These are phyloP conservation scores for Ondatra zibethicus DNA, from an alignment of 2,113 vertebrate species.

Conservation along the genomic window DNA sequence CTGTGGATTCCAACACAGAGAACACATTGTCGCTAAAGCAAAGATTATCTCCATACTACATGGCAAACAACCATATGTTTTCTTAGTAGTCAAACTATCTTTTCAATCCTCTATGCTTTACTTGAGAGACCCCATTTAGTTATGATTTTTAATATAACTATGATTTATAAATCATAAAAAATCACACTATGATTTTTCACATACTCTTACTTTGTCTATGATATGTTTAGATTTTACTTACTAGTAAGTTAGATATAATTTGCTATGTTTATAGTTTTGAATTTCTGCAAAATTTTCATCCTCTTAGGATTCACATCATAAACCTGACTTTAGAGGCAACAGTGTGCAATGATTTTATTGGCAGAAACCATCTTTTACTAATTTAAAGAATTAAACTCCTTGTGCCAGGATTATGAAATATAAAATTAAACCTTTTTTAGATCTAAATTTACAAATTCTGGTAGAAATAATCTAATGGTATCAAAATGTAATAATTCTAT, in stretches of 20 bases:
- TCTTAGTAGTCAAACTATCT: constrained; percentile 69
- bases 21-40: constrained; percentile 51
- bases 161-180: no score
- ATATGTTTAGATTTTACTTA: constrained; percentile 51
- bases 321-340: neutral
- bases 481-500: neutral
- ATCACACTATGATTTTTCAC: neutral
- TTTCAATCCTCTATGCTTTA: constrained; percentile 55
- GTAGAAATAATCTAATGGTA: constrained; percentile 4
- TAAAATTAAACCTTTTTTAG: constrained; percentile 10
- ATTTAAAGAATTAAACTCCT: constrained; percentile 19
- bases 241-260: constrained; percentile 8
- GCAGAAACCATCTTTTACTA: constrained; percentile 13
- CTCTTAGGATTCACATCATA: neutral
- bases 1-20: neutral
- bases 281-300: constrained; percentile 20
- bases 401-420: neutral
- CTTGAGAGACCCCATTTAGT: neutral
- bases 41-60: constrained; percentile 67
- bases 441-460: neutral
- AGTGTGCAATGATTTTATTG: neutral
- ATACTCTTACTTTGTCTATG: constrained; percentile 51
- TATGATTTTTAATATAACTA: neutral
- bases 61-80: constrained; percentile 64
- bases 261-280: constrained; percentile 6